Evolutionary conservation across 2,797 vertebrate species (phyloP).

Genomic region (Microhierax caerulescens): DNA sequence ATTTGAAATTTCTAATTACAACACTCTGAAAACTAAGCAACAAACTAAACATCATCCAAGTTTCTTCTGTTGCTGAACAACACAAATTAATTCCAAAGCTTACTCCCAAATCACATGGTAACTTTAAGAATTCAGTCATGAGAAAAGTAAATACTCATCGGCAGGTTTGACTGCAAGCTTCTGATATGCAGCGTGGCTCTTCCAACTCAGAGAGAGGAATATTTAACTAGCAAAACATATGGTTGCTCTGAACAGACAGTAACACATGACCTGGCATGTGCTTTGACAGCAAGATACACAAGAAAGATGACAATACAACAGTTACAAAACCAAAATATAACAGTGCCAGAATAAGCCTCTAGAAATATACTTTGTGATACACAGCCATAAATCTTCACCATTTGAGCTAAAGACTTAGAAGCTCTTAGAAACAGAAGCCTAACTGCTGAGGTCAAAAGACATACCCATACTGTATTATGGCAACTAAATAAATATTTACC

Average conservation of each 20-base stretch:
- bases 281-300: background rate
- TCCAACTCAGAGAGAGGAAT: background rate
- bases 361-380: background rate
- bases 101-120: background rate
- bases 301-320: background rate
- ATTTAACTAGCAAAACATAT: background rate
- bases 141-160: background rate
- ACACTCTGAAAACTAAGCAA: background rate
- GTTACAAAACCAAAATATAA: background rate
- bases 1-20: background rate
- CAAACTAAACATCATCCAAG: background rate
- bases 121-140: background rate
- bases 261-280: background rate
- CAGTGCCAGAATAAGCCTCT: background rate
- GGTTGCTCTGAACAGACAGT: background rate
- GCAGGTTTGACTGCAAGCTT: background rate
- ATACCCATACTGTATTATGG: background rate
- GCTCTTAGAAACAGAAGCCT: background rate
- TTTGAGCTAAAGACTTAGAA: background rate
- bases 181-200: background rate
- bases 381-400: background rate
- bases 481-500: conserved; percentile 48
- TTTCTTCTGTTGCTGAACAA: background rate
- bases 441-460: background rate
- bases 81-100: background rate